Evolutionary conservation across 2,888 invertebrate genomes (phyloP), one percentile per base, ranked within the genome.

Genomic region (Melolontha melolontha): DNA sequence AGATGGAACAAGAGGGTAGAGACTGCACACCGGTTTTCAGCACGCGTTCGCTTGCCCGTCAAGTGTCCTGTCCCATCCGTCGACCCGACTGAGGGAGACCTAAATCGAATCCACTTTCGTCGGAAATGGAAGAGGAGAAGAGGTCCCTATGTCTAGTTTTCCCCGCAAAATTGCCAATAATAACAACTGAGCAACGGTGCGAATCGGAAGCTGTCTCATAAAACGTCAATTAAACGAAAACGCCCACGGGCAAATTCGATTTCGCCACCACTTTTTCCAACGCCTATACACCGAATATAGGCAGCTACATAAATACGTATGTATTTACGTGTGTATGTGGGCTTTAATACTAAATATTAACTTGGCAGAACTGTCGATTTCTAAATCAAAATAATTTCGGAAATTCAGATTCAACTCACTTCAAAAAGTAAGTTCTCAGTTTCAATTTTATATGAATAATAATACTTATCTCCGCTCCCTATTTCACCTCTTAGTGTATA

Each of bases 211-310:
- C 68, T 41, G 50, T 50, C 64, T 57, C 50, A 59, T 59, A 55
- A 57, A 57, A 57, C 68, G 59, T 65, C 69, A 67, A 69, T 71
- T 71, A 71, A 70, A 68, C 66, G 73, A 71, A 71, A 73, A 73
- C 73, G 73, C 71, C 73, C 71, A 65, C 57, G 70, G 71, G 52
- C 27, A 44, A 57, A 57, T 44, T 22, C 44, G 57, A 57, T 57
- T 57, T 57, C 57, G 57, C 12, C 27, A 22, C 4, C 50, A 6
- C 50, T 22, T 16, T 16, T 8, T 39, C 14, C 34, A 14, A 14
- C 34, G 52, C 29, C 52, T 12, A 4, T 34, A 34, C 14, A 5
- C 51, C 51, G 14, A 51, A 29, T n/a, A 51, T 51, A 27, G 27
- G n/a, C 5, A 34, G 34, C 6, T 34, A 34, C 34, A 34, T 34